phyloP scores from a whole-genome alignment of 2,888 invertebrate species.

The Zaprionus bogoriensis region DNA sequence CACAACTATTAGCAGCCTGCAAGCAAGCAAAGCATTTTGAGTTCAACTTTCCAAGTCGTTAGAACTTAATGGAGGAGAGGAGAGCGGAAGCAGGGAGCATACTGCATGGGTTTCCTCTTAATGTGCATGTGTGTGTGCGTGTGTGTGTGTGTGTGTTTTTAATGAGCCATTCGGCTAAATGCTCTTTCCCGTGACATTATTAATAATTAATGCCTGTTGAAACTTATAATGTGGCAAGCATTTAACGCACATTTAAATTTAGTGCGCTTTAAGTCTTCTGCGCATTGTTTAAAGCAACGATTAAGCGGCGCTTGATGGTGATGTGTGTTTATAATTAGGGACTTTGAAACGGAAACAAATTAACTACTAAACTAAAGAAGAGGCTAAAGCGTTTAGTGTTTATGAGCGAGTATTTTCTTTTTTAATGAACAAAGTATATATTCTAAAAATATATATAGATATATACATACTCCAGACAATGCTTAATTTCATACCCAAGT shows the following conservation, averaged over 20 bases:
- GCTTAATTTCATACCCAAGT: too few relatives aligned
- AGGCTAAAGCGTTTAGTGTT: too few relatives aligned
- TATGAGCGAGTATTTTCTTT: too few relatives aligned
- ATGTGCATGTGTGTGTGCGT: not conserved
- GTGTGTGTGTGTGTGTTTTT: conserved; percentile 12
- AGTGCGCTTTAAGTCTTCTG: conserved; percentile 22
- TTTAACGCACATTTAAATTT: conserved; percentile 53
- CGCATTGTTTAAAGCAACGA: conserved; percentile 13
- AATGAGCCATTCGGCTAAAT: conserved; percentile 57
- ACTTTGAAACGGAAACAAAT: not conserved
- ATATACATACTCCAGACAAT: too few relatives aligned
- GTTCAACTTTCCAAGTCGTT: not conserved
- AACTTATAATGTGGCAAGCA: conserved; percentile 56
- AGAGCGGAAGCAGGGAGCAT: too few relatives aligned
- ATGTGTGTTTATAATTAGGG: not conserved
- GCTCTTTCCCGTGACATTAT: conserved; percentile 41
- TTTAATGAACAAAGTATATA: too few relatives aligned
- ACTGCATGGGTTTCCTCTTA: not conserved
- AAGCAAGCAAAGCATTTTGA: not conserved
- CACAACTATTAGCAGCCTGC: conserved; percentile 2
- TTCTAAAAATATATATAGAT: too few relatives aligned
- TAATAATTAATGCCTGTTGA: conserved; percentile 57
- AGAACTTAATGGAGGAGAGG: not conserved
- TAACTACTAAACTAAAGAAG: too few relatives aligned
- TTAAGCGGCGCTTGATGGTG: conserved; percentile 1